Conservation (phyloP, 2,113 vertebrate genomes). For the Cairina moschata region DNA sequence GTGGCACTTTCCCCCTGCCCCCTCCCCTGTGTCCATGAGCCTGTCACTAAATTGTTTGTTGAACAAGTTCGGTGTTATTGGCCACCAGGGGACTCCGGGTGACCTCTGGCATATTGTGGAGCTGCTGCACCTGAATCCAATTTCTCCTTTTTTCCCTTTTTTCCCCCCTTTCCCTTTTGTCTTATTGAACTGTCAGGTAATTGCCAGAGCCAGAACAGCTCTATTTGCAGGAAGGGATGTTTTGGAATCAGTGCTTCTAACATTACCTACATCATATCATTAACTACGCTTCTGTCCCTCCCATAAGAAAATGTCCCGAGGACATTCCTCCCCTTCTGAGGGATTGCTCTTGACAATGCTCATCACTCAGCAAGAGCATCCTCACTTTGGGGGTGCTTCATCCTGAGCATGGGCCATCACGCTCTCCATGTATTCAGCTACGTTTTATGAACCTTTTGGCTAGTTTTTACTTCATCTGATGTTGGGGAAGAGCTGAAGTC, state of each 20-base stretch:
- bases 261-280: neutral
- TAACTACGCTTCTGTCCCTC: neutral
- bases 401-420: neutral
- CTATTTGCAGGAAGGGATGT: neutral
- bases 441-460: neutral
- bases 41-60: constrained; percentile 67
- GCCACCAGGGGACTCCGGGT: constrained; percentile 42
- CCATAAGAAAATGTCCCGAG: neutral
- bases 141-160: neutral
- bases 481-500: neutral
- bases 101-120: constrained; percentile 60
- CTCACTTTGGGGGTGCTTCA: neutral
- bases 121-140: constrained; percentile 47
- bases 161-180: neutral
- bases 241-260: neutral
- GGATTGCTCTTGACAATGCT: neutral
- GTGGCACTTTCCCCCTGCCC: neutral
- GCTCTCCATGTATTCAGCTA: neutral
- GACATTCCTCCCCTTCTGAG: neutral
- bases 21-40: neutral
- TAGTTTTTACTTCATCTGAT: neutral
- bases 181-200: constrained; percentile 47
- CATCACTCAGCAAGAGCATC: neutral
- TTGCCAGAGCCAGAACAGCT: constrained; percentile 20
- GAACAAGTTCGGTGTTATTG: constrained; percentile 64